Evolutionary conservation across 2,888 invertebrate species (phyloP).

Genomic region (Lottia scabra): DNA sequence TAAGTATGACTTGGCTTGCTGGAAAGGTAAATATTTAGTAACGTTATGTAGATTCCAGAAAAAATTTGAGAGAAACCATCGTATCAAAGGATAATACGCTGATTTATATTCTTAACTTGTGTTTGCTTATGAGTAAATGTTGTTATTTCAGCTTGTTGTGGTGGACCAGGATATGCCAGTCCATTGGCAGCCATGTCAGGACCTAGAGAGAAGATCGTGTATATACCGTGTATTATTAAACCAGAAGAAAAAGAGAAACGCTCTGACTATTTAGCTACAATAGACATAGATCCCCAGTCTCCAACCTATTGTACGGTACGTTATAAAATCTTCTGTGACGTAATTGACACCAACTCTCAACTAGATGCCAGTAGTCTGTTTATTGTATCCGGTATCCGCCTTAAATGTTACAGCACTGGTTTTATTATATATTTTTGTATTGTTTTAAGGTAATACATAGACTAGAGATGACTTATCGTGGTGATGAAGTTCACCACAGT

Average conservation of each 20-base stretch:
- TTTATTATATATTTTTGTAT: no score
- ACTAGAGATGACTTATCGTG: conserved; percentile 80
- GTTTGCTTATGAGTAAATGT: no score
- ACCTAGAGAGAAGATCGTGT: conserved; percentile 86
- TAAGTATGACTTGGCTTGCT: no score
- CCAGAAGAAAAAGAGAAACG: conserved; percentile 70
- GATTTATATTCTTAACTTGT: no score
- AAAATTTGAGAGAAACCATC: no score
- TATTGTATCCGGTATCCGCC: no score
- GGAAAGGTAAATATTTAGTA: no score
- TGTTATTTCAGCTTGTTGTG: conserved; percentile 43
- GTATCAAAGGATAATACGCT: no score
- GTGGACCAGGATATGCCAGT: conserved; percentile 72
- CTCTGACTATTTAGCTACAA: conserved; percentile 89
- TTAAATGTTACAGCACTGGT: background rate
- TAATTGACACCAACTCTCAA: background rate
- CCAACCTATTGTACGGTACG: conserved; percentile 84
- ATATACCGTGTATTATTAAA: conserved; percentile 86
- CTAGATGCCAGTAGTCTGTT: no score
- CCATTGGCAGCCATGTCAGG: conserved; percentile 84
- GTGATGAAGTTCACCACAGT: conserved; percentile 93
- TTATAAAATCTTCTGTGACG: background rate
- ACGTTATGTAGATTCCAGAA: no score
- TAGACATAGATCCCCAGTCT: conserved; percentile 91
- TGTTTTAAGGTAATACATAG: conserved; percentile 84